These are phyloP conservation scores for Cosmia pyralina DNA, from an alignment of 2,888 invertebrate genomes.

Conservation along the genomic window DNA sequence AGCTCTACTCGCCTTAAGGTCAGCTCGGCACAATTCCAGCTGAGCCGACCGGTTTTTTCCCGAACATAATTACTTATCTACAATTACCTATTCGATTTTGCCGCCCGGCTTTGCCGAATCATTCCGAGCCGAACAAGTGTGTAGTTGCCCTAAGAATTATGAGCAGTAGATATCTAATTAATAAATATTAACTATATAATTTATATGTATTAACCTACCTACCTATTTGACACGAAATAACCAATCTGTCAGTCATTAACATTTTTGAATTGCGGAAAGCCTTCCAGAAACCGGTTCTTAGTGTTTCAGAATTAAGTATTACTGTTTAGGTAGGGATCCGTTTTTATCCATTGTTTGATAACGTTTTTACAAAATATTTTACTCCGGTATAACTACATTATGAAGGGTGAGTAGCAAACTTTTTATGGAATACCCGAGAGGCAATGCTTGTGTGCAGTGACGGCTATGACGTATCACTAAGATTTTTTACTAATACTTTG, in stretches of 20 bases:
- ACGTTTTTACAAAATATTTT: slow-evolving; percentile 35
- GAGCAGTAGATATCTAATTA: too few species aligned
- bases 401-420: slow-evolving; percentile 71
- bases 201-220: not conserved
- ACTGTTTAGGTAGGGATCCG: not conserved
- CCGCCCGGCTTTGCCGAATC: not conserved
- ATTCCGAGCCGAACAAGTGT: not conserved
- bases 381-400: slow-evolving; percentile 20
- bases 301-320: not conserved
- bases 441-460: slow-evolving; percentile 81
- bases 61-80: too few species aligned
- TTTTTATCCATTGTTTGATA: slow-evolving; percentile 13
- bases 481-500: slow-evolving; percentile 85
- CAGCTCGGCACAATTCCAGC: too few species aligned
- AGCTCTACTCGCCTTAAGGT: too few species aligned
- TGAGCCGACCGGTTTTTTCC: too few species aligned
- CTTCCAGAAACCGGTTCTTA: not conserved
- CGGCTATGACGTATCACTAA: slow-evolving; percentile 89
- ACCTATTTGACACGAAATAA: not conserved
- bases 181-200: not conserved
- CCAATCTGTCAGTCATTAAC: not conserved
- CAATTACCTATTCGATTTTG: not conserved
- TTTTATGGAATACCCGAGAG: slow-evolving; percentile 86
- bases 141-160: not conserved
- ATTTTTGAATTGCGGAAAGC: too few species aligned